These are phyloP conservation scores for Varanus salvator DNA, from an alignment of 2,113 vertebrate species.

Conservation along the genomic window DNA sequence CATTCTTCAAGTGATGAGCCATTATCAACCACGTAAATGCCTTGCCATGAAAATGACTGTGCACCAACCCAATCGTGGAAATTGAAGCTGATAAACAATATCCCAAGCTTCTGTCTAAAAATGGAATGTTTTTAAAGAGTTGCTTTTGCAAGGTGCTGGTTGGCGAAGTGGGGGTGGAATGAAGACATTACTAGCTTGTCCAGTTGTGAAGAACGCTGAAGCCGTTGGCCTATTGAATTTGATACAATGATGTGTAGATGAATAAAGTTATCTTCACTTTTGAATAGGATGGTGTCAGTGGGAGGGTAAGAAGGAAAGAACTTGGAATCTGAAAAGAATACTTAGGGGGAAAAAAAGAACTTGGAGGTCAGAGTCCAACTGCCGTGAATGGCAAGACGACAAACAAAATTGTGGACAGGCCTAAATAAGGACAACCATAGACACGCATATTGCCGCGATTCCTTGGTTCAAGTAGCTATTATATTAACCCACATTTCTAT, in stretches of 20 bases:
- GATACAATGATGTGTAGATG: slow-evolving; percentile 99
- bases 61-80: slow-evolving; percentile 54
- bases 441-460: slow-evolving; percentile 73
- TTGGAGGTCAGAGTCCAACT: slow-evolving; percentile 97
- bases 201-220: slow-evolving; percentile 87
- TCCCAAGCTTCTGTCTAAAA: slow-evolving; percentile 75
- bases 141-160: slow-evolving; percentile 58
- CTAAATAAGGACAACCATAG: slow-evolving; percentile 88
- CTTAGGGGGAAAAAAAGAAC: slow-evolving; percentile 75
- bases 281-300: slow-evolving; percentile 97
- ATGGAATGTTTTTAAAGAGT: slow-evolving; percentile 62
- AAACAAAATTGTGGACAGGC: slow-evolving; percentile 91
- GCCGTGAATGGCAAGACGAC: slow-evolving; percentile 90
- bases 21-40: slow-evolving; percentile 37
- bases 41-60: not conserved
- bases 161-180: slow-evolving; percentile 69
- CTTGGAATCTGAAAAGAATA: slow-evolving; percentile 90
- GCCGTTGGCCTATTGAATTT: slow-evolving; percentile 94
- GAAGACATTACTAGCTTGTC: slow-evolving; percentile 90
- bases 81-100: slow-evolving; percentile 71
- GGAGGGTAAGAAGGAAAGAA: slow-evolving; percentile 93
- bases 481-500: slow-evolving; percentile 78
- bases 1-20: slow-evolving; percentile 48
- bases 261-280: slow-evolving; percentile 98
- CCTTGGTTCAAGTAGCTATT: slow-evolving; percentile 76